A percentile compares a stretch with the other conserved stretches of the same genome.
phyloP scores from a whole-genome alignment of 1,140 invertebrate genomes.

The Achatina immaculata region DNA sequence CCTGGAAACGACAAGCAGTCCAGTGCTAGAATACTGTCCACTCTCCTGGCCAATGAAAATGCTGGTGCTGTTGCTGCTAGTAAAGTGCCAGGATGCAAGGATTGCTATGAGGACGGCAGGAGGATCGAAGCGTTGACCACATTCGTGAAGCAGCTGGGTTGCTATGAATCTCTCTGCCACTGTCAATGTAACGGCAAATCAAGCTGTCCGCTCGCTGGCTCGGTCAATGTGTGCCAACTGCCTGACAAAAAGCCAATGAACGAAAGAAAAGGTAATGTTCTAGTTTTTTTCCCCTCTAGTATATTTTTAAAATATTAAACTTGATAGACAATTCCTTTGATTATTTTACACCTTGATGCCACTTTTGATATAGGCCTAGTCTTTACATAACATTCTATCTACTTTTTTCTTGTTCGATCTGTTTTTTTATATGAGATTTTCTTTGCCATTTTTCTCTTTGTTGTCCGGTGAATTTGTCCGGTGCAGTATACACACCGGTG shows the following conservation, averaged over 20 bases:
- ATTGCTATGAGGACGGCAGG: constrained; percentile 43
- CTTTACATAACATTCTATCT: background rate
- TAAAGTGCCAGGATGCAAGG: constrained; percentile 33
- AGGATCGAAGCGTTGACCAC: constrained; percentile 31
- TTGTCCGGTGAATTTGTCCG: too few species aligned
- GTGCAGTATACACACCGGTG: too few species aligned
- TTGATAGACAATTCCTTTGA: too few species aligned
- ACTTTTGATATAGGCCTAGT: background rate
- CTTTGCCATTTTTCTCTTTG: too few species aligned
- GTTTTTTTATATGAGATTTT: background rate
- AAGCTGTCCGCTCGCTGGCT: constrained; percentile 46
- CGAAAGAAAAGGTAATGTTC: constrained; percentile 15
- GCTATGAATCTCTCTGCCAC: constrained; percentile 50
- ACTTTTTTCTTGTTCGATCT: background rate
- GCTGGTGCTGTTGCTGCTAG: background rate
- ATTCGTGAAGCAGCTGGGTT: constrained; percentile 49
- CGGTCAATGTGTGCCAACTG: constrained; percentile 49
- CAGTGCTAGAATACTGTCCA: background rate
- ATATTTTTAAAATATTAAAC: too few species aligned
- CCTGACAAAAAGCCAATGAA: constrained; percentile 1
- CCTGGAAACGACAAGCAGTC: background rate
- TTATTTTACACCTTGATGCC: background rate
- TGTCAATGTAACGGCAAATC: constrained; percentile 54
- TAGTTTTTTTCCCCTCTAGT: too few species aligned
- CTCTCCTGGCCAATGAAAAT: constrained; percentile 19